Evolutionary conservation across 2,888 invertebrate genomes (phyloP), one percentile per base, ranked within the genome.

Genomic region (Plebejus argus): DNA sequence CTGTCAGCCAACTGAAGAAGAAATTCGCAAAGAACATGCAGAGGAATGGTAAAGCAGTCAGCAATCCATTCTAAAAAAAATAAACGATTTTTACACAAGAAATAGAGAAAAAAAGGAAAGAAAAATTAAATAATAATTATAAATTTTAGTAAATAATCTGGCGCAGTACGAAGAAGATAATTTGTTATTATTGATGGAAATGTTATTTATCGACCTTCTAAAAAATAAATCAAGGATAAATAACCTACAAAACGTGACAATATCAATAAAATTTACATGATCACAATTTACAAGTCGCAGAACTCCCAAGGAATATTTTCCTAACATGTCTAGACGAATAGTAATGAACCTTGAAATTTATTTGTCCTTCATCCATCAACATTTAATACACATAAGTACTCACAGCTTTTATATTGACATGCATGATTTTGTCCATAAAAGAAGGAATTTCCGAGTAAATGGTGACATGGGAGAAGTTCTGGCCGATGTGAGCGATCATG

Each of bases 41-140:
- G 20, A 97, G 89, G 85, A 97, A 97, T 0, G 97, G 97, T 35
- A 97, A 85, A 0, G 96, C 95, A 0, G 97, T 97, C 0, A 96
- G 86, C 15, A 95, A 83, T 8, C 96, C 96, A 84, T 96, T 96
- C 95, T 96, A 87, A 70, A 77, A 76, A 20, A 15, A 72, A 72
- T 71, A 35, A n/a, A n/a, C 15, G 58, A n/a, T 53, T n/a, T 20
- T 45, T 12, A 33, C 10, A 72, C 18, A 20, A 20, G 0, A 58
- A 58, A 8, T 58, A 66, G 1, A 23, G 1, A 23, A 20, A 61
- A 61, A 20, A 61, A 23, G 1, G 10, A 10, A 10, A 23, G 8
- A 7, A 58, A 8, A 8, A 58, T 8, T 18, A 56, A 56, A 56
- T 23, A 10, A 8, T 10, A 3, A 61, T 56, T n/a, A 20, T 56